Percentiles rank a stretch among this genome's conserved stretches.
Conservation (phyloP, 2,113 vertebrate species). For the Marcusenius ussheri region DNA sequence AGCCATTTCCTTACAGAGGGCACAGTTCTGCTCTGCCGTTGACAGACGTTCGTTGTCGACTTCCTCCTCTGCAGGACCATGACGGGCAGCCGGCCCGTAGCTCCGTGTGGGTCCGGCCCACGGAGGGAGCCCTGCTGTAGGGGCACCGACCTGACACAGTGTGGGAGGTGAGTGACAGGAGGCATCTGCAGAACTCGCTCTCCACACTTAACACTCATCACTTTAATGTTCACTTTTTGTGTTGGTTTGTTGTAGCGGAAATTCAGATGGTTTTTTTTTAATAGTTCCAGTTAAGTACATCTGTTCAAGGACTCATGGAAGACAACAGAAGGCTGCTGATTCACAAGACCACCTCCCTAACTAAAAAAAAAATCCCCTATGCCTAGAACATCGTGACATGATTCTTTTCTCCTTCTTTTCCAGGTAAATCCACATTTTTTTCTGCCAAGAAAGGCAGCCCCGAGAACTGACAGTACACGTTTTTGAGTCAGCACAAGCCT, state of each 20-base stretch:
- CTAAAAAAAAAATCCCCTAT: not conserved
- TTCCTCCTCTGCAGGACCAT: not conserved
- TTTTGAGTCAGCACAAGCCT: constrained; percentile 56
- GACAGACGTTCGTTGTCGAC: not conserved
- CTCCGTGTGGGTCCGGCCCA: not conserved
- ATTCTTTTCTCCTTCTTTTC: constrained; percentile 13
- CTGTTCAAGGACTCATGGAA: not conserved
- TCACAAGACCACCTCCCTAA: not conserved
- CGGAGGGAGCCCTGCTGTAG: not conserved
- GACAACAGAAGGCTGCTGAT: not conserved
- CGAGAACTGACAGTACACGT: constrained; percentile 63
- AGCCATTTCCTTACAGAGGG: not conserved
- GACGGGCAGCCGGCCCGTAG: not conserved
- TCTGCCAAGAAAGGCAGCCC: constrained; percentile 40
- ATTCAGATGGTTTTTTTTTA: not conserved
- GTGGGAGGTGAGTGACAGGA: not conserved
- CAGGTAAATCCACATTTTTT: constrained; percentile 18
- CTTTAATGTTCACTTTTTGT: not conserved
- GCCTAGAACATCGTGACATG: not conserved
- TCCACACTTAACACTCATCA: not conserved
- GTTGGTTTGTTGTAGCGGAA: not conserved
- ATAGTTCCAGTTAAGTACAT: not conserved
- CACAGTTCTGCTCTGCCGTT: not conserved
- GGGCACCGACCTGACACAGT: not conserved
- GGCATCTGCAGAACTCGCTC: not conserved